A percentile compares a stretch with the other conserved stretches of the same genome.
phyloP scores from a whole-genome alignment of 2,113 vertebrate genomes.

The Neodon shergylaensis region DNA sequence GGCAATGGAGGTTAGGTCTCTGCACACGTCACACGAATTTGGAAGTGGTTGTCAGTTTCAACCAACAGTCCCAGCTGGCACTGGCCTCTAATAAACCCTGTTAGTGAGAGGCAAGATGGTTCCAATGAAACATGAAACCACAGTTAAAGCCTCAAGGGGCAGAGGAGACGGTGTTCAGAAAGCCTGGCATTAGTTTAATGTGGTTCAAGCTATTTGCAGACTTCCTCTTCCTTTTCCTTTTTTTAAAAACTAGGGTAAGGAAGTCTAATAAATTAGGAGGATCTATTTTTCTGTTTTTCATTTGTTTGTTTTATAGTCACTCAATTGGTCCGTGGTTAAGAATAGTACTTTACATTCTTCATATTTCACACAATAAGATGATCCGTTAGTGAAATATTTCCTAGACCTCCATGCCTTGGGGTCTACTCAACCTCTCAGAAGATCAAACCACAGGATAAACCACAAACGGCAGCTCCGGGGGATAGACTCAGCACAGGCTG shows the following conservation, averaged over 20 bases:
- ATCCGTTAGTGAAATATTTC: background rate
- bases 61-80: background rate
- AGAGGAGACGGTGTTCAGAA: accelerated
- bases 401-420: background rate
- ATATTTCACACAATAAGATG: background rate
- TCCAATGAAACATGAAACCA: background rate
- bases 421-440: background rate
- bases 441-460: background rate
- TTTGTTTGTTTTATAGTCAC: background rate
- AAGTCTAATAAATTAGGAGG: background rate
- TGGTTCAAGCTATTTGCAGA: background rate
- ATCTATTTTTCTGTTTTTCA: background rate
- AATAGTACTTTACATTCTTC: background rate
- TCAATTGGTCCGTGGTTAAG: background rate
- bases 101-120: background rate
- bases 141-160: background rate
- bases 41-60: background rate
- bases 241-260: background rate
- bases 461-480: too few relatives aligned
- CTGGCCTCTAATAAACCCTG: background rate
- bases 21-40: background rate
- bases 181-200: background rate
- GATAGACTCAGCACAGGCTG: background rate
- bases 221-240: background rate
- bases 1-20: background rate